Conservation (phyloP, 2,113 vertebrate genomes). For the Vicugna pacos region DNA sequence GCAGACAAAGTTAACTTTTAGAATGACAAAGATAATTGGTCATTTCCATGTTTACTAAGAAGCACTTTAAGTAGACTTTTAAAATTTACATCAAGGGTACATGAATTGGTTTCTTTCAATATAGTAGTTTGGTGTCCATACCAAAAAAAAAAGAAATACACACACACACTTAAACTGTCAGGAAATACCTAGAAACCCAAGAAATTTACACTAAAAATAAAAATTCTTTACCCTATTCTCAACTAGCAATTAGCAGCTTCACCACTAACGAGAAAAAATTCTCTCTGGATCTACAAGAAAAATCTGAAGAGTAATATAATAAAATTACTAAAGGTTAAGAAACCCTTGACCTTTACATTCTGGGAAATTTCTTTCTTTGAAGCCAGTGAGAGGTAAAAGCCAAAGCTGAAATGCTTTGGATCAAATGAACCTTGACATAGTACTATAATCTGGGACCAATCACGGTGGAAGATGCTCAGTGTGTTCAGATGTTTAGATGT, state of each 20-base stretch:
- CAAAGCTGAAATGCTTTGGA: constrained; percentile 23
- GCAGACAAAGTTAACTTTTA: constrained; percentile 28
- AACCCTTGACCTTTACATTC: constrained; percentile 20
- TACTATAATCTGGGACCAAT: constrained; percentile 44
- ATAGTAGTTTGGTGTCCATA: background rate
- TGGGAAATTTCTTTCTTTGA: background rate
- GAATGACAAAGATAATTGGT: background rate
- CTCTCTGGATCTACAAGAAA: background rate
- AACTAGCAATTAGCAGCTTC: constrained; percentile 30
- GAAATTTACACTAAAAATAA: background rate
- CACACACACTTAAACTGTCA: background rate
- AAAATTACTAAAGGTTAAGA: constrained; percentile 30
- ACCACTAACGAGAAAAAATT: constrained; percentile 43
- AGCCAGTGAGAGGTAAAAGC: background rate
- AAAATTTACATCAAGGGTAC: background rate
- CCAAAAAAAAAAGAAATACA: background rate
- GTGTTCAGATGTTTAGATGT: constrained; percentile 49
- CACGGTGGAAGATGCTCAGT: background rate
- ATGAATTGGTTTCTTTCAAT: background rate
- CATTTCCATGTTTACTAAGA: constrained; percentile 26
- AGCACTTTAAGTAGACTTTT: background rate
- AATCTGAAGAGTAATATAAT: background rate
- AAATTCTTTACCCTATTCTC: background rate
- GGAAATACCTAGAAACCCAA: background rate
- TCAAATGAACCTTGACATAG: constrained; percentile 58